These are phyloP conservation scores for Ichneumoninae sp. DNA, from an alignment of 2,888 invertebrate species.

Conservation along the genomic window DNA sequence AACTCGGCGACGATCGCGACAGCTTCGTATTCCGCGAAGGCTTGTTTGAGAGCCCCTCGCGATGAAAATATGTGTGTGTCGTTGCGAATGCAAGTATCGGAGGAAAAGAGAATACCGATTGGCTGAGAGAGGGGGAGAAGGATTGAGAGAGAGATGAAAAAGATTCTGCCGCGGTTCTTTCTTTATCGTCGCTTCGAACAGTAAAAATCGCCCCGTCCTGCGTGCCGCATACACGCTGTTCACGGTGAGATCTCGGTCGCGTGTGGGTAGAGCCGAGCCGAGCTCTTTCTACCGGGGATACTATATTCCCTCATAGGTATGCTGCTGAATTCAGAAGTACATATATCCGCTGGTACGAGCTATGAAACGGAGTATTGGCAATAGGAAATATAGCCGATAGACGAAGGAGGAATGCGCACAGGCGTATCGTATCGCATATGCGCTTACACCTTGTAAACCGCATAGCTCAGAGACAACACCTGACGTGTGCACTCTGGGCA, in stretches of 20 bases:
- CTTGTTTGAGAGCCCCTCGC: conserved; percentile 12
- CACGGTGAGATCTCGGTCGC: conserved; percentile 46
- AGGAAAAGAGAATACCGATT: conserved; percentile 3
- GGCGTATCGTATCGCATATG: conserved; percentile 49
- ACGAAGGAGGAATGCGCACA: conserved; percentile 54
- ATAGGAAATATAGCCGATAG: conserved; percentile 28
- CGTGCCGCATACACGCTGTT: conserved; percentile 3
- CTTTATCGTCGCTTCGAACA: conserved; percentile 12
- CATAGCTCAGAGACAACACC: conserved; percentile 53
- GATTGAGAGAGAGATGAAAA: neutral
- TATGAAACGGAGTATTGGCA: neutral
- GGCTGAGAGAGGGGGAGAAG: neutral
- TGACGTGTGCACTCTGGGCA: conserved; percentile 38
- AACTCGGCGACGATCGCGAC: conserved; percentile 49
- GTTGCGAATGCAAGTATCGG: conserved; percentile 31
- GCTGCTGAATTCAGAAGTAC: neutral
- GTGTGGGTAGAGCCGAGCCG: conserved; percentile 39
- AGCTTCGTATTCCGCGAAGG: conserved; percentile 20
- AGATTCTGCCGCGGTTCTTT: conserved; percentile 23
- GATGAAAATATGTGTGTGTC: conserved; percentile 14
- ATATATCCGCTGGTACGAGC: neutral
- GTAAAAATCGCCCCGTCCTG: conserved; percentile 10
- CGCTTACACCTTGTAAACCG: conserved; percentile 33
- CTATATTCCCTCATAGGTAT: neutral
- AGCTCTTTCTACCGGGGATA: conserved; percentile 25